Evolutionary conservation across 2,113 vertebrate genomes (phyloP), one percentile per base, ranked within the genome.

Genomic region (Lamprotornis superbus): DNA sequence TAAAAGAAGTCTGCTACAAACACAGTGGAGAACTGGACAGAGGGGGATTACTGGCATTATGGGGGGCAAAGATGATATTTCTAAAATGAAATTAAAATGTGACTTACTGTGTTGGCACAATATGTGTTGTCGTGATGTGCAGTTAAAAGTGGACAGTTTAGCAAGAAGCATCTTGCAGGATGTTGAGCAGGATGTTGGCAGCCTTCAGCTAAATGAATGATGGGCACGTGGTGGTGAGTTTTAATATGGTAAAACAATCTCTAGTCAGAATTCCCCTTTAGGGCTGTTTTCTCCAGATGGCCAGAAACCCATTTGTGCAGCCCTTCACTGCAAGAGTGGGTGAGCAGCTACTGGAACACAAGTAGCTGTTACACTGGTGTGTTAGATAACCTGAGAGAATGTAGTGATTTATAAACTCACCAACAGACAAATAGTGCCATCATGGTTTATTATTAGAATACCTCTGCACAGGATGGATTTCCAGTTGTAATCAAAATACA

Each of bases 91-190:
- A 57, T 71, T 35, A 46, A 80, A 33, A 7, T 46, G 14, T 44
- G 37, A 47, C 6, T 57, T 74, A 13, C 11, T 71, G 0, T 0
- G 1, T 40, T 63, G 47, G 14, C 39, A 42, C 15, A 21, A 5
- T 87, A 12, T 2, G 0, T 21, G 21, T 87, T 80, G 18, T 28
- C 33, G 30, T 68, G 53, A 49, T 12, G 1, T 25, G n/a, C 40
- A 30, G 42, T 60, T 52, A 52, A 40, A 60, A 61, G 14, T 10
- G 1, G 0, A 33, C 40, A 59, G 12, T 60, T 74, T 47, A 78
- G 22, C 13, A 88, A 17, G 27, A 44, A 56, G 49, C 6, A 56
- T 13, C 16, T 25, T 76, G 57, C 13, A 28, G 35, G 19, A 47
- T 27, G 22, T 60, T 2, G 2, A 70, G 44, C 42, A 65, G 56